Evolutionary conservation across 2,797 vertebrate genomes (phyloP).

Genomic region (Semaprochilodus insignis): DNA sequence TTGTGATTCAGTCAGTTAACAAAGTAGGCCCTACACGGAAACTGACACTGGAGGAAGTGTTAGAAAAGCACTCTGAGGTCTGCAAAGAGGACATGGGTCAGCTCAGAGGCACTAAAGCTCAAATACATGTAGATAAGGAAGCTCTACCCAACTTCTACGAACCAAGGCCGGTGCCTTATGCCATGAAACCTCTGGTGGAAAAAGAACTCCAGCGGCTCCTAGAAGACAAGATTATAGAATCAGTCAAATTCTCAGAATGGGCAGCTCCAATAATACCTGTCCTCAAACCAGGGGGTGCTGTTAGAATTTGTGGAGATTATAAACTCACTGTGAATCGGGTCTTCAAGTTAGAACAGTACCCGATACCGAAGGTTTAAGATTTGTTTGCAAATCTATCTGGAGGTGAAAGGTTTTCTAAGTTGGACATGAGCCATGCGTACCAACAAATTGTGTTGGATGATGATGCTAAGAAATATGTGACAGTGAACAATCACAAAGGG

Average conservation of each 20-base stretch:
- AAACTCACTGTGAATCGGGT: no score
- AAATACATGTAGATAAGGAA: conserved; percentile 7
- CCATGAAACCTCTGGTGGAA: conserved; percentile 6
- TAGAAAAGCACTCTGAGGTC: conserved; percentile 5
- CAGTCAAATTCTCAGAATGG: conserved; percentile 2
- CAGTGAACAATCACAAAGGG: no score
- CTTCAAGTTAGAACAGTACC: no score
- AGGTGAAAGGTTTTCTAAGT: no score
- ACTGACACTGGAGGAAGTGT: neutral
- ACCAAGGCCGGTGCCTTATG: neutral
- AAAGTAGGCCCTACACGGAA: neutral
- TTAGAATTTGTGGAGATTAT: no score
- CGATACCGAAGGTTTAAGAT: no score
- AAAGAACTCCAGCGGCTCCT: neutral
- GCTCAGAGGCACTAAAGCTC: neutral
- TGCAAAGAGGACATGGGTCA: neutral
- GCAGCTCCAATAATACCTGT: neutral
- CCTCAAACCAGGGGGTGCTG: neutral
- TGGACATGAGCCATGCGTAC: no score
- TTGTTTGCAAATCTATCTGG: no score
- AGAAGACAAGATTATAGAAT: neutral
- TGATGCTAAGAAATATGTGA: no score
- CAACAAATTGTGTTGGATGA: no score
- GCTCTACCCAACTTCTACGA: conserved; percentile 13
- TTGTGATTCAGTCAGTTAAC: neutral